Evolutionary conservation across 2,797 vertebrate genomes (phyloP).

Genomic region (Acrossocheilus fasciatus): DNA sequence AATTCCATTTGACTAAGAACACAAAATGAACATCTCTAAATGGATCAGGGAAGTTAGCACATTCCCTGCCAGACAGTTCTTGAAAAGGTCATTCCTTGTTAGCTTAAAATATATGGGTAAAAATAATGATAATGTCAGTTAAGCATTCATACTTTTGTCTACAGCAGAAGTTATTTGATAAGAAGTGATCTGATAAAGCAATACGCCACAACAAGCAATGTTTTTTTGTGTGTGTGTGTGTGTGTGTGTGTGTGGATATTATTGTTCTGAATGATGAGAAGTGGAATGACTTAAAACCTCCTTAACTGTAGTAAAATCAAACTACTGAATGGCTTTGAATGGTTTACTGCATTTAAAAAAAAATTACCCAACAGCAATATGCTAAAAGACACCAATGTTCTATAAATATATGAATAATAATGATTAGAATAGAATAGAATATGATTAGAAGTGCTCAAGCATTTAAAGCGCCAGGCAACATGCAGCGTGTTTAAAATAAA

Average conservation of each 20-base stretch:
- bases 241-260: neutral
- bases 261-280: neutral
- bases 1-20: slow-evolving; percentile 26
- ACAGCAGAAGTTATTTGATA: too few relatives aligned
- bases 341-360: neutral
- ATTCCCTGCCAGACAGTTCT: neutral
- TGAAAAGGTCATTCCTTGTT: neutral
- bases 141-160: neutral
- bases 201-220: neutral
- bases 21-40: slow-evolving; percentile 46
- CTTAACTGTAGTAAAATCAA: neutral
- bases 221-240: neutral
- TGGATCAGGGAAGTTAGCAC: slow-evolving; percentile 40
- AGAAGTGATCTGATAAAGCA: neutral
- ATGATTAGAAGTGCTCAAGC: too few relatives aligned
- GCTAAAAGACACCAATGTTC: neutral
- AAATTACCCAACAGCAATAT: neutral
- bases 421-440: neutral
- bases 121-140: neutral
- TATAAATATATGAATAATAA: neutral
- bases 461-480: too few relatives aligned
- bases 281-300: neutral
- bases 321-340: neutral
- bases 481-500: neutral
- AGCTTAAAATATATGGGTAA: neutral